Conservation (phyloP, 2,113 vertebrate species). For the Daubentonia madagascariensis region DNA sequence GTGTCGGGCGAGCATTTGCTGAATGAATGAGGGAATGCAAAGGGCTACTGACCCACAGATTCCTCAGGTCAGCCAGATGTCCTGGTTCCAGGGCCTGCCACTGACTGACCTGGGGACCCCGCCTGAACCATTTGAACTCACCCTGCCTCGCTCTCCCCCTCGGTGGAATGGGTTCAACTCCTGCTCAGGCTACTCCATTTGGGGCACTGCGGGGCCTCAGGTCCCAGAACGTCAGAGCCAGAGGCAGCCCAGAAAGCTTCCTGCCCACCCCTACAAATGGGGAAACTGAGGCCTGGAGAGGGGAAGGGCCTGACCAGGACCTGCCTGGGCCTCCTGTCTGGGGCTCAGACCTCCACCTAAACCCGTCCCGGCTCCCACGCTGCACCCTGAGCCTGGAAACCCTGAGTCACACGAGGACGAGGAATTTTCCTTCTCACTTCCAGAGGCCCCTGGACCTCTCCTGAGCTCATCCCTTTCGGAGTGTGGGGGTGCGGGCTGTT, state of each 20-base stretch:
- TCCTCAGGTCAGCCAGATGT: neutral
- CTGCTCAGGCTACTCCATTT: fast-evolving
- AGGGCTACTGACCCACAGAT: neutral
- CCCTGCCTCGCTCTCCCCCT: neutral
- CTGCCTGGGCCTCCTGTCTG: no score
- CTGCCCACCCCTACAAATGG: neutral
- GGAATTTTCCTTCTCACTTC: slow-evolving; percentile 17
- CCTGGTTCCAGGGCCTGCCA: no score
- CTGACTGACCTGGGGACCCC: neutral
- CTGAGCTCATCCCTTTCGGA: neutral
- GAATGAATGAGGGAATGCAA: neutral
- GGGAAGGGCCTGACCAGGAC: neutral
- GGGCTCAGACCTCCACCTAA: neutral
- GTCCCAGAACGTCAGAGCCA: neutral
- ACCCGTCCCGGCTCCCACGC: neutral
- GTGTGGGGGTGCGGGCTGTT: neutral
- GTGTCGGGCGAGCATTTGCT: fast-evolving
- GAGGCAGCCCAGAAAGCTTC: neutral
- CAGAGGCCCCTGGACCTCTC: neutral
- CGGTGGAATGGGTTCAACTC: neutral
- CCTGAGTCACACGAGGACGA: slow-evolving; percentile 28
- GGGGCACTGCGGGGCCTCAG: neutral
- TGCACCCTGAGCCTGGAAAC: slow-evolving; percentile 46
- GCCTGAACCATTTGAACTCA: neutral
- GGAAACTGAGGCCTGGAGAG: neutral